Evolutionary conservation across 2,888 invertebrate species (phyloP).

Genomic region (Agapetus fuscipes): DNA sequence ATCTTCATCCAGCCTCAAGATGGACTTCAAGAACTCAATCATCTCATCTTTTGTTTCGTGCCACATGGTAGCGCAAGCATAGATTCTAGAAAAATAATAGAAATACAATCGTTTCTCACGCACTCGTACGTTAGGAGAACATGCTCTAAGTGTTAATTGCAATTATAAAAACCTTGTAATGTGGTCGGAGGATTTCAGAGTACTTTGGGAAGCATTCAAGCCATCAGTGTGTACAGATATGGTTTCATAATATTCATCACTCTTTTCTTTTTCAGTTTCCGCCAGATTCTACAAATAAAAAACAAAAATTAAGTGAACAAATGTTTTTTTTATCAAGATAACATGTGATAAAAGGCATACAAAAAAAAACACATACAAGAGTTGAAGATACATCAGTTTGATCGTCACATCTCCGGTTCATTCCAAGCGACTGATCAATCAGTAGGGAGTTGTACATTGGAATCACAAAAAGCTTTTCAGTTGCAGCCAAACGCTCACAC

Average conservation of each 20-base stretch:
- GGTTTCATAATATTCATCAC: slow-evolving; percentile 88
- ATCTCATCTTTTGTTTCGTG: slow-evolving; percentile 97
- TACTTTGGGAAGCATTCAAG: slow-evolving; percentile 65
- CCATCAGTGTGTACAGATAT: slow-evolving; percentile 87
- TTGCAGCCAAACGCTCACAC: slow-evolving; percentile 92
- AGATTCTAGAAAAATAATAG: slow-evolving; percentile 63
- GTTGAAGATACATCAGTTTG: slow-evolving; percentile 87
- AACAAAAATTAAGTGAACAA: too few species aligned
- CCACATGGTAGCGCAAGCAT: slow-evolving; percentile 99
- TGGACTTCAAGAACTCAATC: slow-evolving; percentile 96
- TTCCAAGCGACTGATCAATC: slow-evolving; percentile 90
- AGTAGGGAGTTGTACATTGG: slow-evolving; percentile 90
- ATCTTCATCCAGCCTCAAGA: slow-evolving; percentile 90
- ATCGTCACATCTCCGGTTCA: slow-evolving; percentile 87
- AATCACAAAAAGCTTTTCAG: slow-evolving; percentile 89
- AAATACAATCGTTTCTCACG: too few species aligned
- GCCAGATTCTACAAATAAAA: slow-evolving; percentile 60
- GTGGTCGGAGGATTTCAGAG: slow-evolving; percentile 75
- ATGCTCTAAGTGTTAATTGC: too few species aligned
- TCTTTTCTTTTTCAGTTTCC: slow-evolving; percentile 86
- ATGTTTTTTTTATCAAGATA: too few species aligned
- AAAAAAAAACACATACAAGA: too few species aligned
- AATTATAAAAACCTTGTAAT: slow-evolving; percentile 50
- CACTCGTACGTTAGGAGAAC: too few species aligned
- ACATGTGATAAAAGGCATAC: too few species aligned